A percentile compares a stretch with the other conserved stretches of the same genome.
Conservation (phyloP, 2,888 invertebrate species). For the Eupelmus urozonus region DNA sequence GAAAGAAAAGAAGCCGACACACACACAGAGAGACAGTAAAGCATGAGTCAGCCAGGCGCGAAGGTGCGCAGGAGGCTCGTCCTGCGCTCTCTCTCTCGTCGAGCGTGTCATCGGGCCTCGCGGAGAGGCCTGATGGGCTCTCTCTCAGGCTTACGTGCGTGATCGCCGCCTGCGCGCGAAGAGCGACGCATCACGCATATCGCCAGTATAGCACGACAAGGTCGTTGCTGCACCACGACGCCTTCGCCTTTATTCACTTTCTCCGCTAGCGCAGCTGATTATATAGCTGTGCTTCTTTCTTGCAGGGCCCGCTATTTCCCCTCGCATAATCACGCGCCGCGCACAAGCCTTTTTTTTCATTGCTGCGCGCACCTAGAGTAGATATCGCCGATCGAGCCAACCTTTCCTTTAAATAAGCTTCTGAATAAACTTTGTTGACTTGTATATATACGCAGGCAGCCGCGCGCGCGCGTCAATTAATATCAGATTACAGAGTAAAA, state of each 20-base stretch:
- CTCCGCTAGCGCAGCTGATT: background rate
- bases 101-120: conserved; percentile 30
- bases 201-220: conserved; percentile 16
- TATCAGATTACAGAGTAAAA: background rate
- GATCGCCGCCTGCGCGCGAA: conserved; percentile 4
- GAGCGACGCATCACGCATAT: conserved; percentile 2
- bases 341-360: no score
- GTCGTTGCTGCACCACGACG: background rate
- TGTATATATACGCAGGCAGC: no score
- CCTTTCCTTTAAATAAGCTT: no score
- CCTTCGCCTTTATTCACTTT: background rate
- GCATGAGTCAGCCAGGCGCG: background rate
- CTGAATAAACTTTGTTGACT: no score
- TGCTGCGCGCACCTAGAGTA: no score
- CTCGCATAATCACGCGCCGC: no score
- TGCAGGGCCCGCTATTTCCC: no score
- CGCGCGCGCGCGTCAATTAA: background rate
- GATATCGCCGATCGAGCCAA: no score
- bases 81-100: background rate
- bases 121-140: no score
- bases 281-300: no score
- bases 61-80: background rate
- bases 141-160: background rate
- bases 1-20: no score
- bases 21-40: no score